Base-by-base conservation (phyloP, 2,797 vertebrate species). In the Bradypodion ventrale region DNA sequence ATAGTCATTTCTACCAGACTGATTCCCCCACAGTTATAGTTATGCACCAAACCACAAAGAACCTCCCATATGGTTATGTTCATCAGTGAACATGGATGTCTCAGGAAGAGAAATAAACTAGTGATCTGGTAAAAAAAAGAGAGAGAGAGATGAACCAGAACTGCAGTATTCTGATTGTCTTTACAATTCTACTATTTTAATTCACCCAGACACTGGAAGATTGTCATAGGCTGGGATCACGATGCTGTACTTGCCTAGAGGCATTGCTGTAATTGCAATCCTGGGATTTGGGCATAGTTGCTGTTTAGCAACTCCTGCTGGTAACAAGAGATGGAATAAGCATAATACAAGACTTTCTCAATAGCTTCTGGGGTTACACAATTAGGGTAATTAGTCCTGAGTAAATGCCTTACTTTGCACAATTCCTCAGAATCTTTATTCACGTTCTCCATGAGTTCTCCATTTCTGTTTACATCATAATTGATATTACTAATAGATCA, bases 291-390 rank as follows among this genome's bases (percentile, higher is more conserved):
- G 73, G 52, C 37, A 60, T 56, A 29, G 49, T 35, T 75, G 49
- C 72, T 35, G 62, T 85, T 85, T 60, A 46, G 49, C 73, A 81
- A 60, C 23, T 85, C 78, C 84, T 76, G 78, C 78, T 65, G 72
- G 84, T 81, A 76, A 69, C 76, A 73, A 80, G 49, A 85, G 78
- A 80, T 80, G 84, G 49, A 80, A 80, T 59, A 80, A 85, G 52
- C 63, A 69, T 81, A 81, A 75, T 60, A 69, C n/a, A 80, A 66
- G 73, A 46, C 65, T 75, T 69, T 59, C 72, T 85, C 78, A 81
- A 69, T 81, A 15, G 78, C 73, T 85, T 81, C 84, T 85, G 78
- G 72, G 84, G 74, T 69, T 59, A 75, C 84, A 80, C 73, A 85
- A 75, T 81, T 81, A 76, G 72, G 49, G 72, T 76, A 85, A 85